These are phyloP conservation scores for Protophormia terraenovae DNA, from an alignment of 2,888 invertebrate genomes.

Conservation along the genomic window DNA sequence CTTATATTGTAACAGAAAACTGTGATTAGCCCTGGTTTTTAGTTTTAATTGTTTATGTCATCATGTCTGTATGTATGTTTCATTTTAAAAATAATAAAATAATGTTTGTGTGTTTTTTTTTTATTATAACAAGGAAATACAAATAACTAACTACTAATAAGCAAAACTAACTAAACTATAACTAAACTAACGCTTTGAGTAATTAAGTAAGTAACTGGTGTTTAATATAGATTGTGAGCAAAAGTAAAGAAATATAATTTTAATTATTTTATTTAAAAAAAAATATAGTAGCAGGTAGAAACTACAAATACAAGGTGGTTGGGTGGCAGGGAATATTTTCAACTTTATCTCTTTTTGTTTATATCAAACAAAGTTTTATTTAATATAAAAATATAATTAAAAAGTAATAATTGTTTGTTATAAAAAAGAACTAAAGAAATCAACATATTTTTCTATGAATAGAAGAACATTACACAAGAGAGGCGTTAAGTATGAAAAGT, in stretches of 20 bases:
- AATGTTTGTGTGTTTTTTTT: background rate
- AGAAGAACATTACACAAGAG: background rate
- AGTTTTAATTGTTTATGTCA: background rate
- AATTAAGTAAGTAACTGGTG: background rate
- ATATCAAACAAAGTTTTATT: background rate
- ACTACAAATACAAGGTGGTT: conserved; percentile 4
- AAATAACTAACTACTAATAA: conserved; percentile 33
- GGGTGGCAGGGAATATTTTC: conserved; percentile 71
- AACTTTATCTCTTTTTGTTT: conserved; percentile 69
- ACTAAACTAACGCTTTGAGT: conserved; percentile 24
- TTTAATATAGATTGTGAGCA: background rate
- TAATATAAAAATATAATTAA: background rate
- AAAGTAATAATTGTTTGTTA: background rate
- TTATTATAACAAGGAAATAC: background rate
- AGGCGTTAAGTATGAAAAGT: background rate
- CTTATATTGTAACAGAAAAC: no score
- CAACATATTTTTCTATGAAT: background rate
- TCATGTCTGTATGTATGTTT: background rate
- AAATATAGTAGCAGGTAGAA: background rate
- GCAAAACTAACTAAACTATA: conserved; percentile 13
- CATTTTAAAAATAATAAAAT: no score
- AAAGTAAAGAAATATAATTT: background rate
- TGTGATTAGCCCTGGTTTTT: no score
- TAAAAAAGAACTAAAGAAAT: background rate
- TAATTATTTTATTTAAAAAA: background rate